Percentiles rank a stretch among this genome's conserved stretches.
phyloP scores from a whole-genome alignment of 1,140 invertebrate genomes.

The Bombyx mori region ASM3026992v2 NC_085123.1:6773501-6774000 shows the following conservation, averaged over 20 bases:
- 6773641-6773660: too few species aligned
- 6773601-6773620: too few species aligned
- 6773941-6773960: slow-evolving; percentile 94
- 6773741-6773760: too few species aligned
- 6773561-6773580: background rate
- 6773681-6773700: background rate
- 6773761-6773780: too few species aligned
- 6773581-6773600: too few species aligned
- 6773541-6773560: background rate
- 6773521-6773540: background rate
- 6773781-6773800: too few species aligned
- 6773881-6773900: slow-evolving; percentile 95
- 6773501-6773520: background rate
- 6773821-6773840: background rate
- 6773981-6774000: too few species aligned
- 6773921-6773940: slow-evolving; percentile 96
- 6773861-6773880: slow-evolving; percentile 94
- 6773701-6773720: background rate
- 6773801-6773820: background rate
- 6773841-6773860: slow-evolving; percentile 70
- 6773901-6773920: slow-evolving; percentile 93
- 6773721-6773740: too few species aligned
- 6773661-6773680: too few species aligned
- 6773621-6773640: too few species aligned
- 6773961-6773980: slow-evolving; percentile 78